Base-by-base conservation (phyloP, 2,888 invertebrate species). In the Lasioglossum figueresi region DNA sequence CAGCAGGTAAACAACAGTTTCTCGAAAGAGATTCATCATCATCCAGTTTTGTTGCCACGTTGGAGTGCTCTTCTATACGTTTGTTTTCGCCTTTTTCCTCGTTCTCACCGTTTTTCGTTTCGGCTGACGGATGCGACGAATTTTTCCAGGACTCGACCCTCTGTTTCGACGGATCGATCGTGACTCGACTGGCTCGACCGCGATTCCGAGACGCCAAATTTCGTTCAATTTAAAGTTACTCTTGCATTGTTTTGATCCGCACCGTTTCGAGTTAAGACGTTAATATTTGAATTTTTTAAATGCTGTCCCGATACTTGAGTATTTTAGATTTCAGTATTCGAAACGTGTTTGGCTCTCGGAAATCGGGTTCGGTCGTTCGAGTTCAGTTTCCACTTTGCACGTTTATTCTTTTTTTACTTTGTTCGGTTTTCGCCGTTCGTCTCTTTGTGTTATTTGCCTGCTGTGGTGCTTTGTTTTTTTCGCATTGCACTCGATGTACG, bases 1-100 rank as follows among this genome's bases (percentile, higher is more conserved):
- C 94, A 95, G 91, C 95, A 95, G 95, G 95, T 95, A 95, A 95
- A 90, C 83, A 88, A 76, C 56, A 56, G 56, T n/a, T 56, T 88
- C 85, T 73, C 83, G 74, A 81, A 85, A 86, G 45, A 82, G 75
- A 85, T 81, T 79, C 81, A 85, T 79, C 85, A 66, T 74, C 75
- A 79, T 75, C 45, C 79, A 40, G 66, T 66, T 71, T 74, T 76
- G 45, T 82, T 52, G 63, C 34, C 45, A 34, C 63, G 31, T 76
- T n/a, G 52, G 14, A 31, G 48, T 56, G n/a, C 52, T 70, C 66
- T 43, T 59, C 59, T 73, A 43, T 73, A 59, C 37, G 6, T 37
- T 4, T 56, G 31, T 63, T 31, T 63, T 63, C 31, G 31, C 16
- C 31, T 63, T 31, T 63, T 14, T 63, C 63, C 63, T 27, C 59